A percentile compares a stretch with the other conserved stretches of the same genome.
Evolutionary conservation across 2,797 vertebrate species (phyloP).

Genomic region (Scomberomorus guttatus): DNA sequence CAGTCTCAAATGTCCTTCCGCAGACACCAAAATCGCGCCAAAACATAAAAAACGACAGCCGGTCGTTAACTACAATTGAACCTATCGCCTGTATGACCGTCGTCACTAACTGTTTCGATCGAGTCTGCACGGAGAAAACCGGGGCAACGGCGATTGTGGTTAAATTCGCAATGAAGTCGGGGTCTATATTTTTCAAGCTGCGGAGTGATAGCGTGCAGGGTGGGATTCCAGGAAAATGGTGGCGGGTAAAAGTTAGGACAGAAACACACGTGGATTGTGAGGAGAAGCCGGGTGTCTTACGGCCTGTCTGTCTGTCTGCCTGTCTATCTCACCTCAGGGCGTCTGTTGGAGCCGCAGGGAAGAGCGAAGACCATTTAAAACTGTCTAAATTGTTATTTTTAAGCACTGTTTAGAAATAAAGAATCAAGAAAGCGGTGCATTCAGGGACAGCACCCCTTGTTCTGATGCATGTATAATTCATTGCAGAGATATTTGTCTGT

Average conservation of each 20-base stretch:
- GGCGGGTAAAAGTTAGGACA: slow-evolving; percentile 78
- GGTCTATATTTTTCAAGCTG: slow-evolving; percentile 57
- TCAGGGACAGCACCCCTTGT: not conserved
- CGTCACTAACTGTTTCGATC: rapidly evolving
- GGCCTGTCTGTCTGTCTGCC: slow-evolving; percentile 28
- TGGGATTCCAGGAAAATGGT: slow-evolving; percentile 83
- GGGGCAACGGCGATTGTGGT: rapidly evolving
- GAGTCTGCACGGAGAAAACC: slow-evolving; percentile 9
- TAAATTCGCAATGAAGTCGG: rapidly evolving
- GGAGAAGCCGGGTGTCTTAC: slow-evolving; percentile 78
- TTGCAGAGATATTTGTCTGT: not conserved
- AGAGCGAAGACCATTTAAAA: not conserved
- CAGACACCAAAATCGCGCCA: slow-evolving; percentile 81
- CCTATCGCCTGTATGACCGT: rapidly evolving
- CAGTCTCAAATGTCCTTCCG: slow-evolving; percentile 60
- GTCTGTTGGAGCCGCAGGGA: not conserved
- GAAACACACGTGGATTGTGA: slow-evolving; percentile 74
- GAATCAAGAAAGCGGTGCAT: not conserved
- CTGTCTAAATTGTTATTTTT: rapidly evolving
- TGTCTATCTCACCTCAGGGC: not conserved
- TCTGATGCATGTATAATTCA: not conserved
- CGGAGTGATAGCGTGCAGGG: slow-evolving; percentile 69
- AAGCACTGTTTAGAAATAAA: not conserved
- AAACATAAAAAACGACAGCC: slow-evolving; percentile 49
- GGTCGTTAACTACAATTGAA: rapidly evolving